Conservation (phyloP, 2,113 vertebrate species). For the Lophotis ruficrista region DNA sequence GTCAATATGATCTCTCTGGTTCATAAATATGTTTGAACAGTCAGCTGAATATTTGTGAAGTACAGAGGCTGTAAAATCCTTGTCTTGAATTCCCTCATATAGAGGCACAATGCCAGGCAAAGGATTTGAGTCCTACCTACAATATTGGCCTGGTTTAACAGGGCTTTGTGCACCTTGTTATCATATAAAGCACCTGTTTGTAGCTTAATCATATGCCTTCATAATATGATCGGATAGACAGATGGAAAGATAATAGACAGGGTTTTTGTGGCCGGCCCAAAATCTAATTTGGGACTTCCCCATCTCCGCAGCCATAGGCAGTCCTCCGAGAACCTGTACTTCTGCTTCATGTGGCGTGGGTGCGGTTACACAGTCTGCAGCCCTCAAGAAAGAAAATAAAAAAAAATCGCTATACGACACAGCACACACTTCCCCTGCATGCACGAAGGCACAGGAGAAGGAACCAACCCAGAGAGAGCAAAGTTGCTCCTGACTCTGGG, state of each 20-base stretch:
- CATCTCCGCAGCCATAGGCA: neutral
- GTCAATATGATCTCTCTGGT: neutral
- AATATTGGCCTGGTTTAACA: neutral
- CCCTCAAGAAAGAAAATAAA: neutral
- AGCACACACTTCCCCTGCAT: neutral
- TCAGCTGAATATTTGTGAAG: neutral
- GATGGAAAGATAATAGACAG: neutral
- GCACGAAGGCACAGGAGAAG: neutral
- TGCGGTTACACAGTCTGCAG: neutral
- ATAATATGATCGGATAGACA: neutral
- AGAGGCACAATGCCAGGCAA: neutral
- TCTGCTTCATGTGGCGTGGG: neutral
- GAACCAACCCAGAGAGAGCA: neutral
- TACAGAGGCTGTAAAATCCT: neutral
- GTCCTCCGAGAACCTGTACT: neutral
- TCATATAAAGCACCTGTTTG: neutral
- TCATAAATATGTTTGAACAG: neutral
- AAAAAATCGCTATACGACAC: accelerated
- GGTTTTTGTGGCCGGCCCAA: neutral
- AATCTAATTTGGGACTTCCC: slow-evolving; percentile 43
- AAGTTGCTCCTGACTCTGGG: neutral
- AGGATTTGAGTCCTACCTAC: neutral
- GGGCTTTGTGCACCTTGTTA: neutral
- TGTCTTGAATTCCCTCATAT: neutral
- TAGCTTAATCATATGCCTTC: neutral